Base-by-base conservation (phyloP, 2,888 invertebrate genomes). In the Gymnosoma rotundatum region DNA sequence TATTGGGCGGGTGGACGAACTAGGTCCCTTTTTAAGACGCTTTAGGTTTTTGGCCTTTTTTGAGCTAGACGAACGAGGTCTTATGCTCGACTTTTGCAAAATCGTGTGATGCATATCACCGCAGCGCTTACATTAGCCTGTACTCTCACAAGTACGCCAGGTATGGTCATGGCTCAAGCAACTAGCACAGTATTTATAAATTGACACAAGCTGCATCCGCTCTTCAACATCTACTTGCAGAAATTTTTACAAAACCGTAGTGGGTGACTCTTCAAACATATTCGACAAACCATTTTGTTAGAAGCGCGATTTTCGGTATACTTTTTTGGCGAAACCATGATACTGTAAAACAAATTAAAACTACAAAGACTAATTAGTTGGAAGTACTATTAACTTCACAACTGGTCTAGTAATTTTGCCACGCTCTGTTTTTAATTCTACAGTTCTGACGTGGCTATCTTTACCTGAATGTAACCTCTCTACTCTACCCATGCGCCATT, bases 391-490 rank as follows among this genome's bases (percentile, higher is more conserved):
- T 10, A 69, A 21, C 56, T 69, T 69, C 42, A 69, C 56, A 38
- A 38, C 56, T 25, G 69, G 69, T 56, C 56, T 69, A 12, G 36
- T 52, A 18, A 38, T 18, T 42, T 61, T 38, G 38, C 38, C 38
- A 38, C 38, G 38, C 38, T 38, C 38, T 38, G 38, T 38, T 38
- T 38, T 38, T 12, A 73, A 38, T 18, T 73, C 61, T 21, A 54
- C 73, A 21, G 60, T 60, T 67, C 76, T 50, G 16, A 76, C 67
- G 9, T 67, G 58, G n/a, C 52, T 18, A 42, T 78, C 69, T n/a
- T 54, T 50, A 14, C 78, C 67, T 16, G n/a, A 12, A 20, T 60
- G 38, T 1, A 67, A 7, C n/a, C 67, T 66, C 32, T 36, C 20
- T 10, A 73, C 52, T 16, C 61, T 36, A 21, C 63, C 63, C 18